Evolutionary conservation across 2,113 vertebrate genomes (phyloP).

Genomic region (Ammodytes dubius): DNA sequence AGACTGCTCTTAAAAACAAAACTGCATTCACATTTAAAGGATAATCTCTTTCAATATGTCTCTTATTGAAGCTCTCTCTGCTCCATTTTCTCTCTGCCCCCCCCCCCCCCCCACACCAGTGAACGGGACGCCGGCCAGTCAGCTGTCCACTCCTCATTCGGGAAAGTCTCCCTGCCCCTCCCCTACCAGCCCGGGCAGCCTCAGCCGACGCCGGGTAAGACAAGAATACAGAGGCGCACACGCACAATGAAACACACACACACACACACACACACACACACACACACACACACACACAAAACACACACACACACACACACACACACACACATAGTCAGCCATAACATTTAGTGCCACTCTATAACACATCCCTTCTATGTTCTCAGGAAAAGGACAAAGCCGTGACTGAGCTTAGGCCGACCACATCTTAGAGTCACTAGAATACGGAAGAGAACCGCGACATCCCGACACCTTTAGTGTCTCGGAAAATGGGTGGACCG

Average conservation of each 20-base stretch:
- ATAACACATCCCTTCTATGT: constrained; percentile 82
- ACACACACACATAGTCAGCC: constrained; percentile 6
- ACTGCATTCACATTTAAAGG: constrained; percentile 18
- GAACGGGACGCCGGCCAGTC: constrained; percentile 96
- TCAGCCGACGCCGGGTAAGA: constrained; percentile 95
- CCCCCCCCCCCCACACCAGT: too few species aligned
- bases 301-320: background rate
- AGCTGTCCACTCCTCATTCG: constrained; percentile 94
- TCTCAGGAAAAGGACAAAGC: constrained; percentile 86
- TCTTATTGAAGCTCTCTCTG: constrained; percentile 16
- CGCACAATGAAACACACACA: background rate
- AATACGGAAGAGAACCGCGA: constrained; percentile 64
- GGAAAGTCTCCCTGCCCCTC: constrained; percentile 96
- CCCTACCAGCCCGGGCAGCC: constrained; percentile 93
- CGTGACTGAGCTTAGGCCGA: constrained; percentile 78
- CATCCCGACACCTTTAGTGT: constrained; percentile 70
- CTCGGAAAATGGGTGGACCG: constrained; percentile 39
- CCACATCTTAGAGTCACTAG: constrained; percentile 79
- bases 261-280: background rate
- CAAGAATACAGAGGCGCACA: background rate
- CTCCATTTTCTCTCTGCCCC: constrained; percentile 35
- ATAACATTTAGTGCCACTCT: constrained; percentile 41
- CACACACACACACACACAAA: constrained; percentile 5
- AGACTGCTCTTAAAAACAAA: constrained; percentile 36
- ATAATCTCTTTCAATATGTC: constrained; percentile 26